Evolutionary conservation across 2,797 vertebrate genomes (phyloP), one percentile per base, ranked within the genome.

Genomic region (Bradypodion ventrale): DNA sequence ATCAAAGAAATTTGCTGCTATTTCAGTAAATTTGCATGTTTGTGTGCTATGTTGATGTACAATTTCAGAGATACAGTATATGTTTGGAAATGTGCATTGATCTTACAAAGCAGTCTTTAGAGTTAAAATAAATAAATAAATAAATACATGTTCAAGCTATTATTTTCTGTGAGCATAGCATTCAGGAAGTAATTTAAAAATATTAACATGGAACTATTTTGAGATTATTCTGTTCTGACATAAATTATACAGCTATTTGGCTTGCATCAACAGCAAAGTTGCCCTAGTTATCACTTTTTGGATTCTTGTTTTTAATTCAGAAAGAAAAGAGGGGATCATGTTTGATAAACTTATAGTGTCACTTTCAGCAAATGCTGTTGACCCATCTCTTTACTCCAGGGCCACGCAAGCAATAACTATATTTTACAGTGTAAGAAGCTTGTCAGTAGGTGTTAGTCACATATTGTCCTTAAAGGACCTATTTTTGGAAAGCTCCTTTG

Each of bases 401-500:
- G 52, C 52, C 87, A 56, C 91, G 40, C 70, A 65, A 66, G 32
- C 40, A 23, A 46, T 80, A 66, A 27, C 70, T 87, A n/a, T n/a
- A n/a, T n/a, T n/a, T n/a, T n/a, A n/a, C 29, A 83, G 83, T 88
- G 84, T 81, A 69, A 77, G 21, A 89, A 89, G 27, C 82, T 0
- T 90, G 85, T 83, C 86, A 80, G 82, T 82, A 89, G 25, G n/a
- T n/a, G 76, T 90, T 90, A 91, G 49, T 80, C 75, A 89, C 42
- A 73, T 92, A 88, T 82, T 84, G 77, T 81, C 66, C 69, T 84
- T 35, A 69, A 80, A 74, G 9, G 56, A 25, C 78, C 89, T 90
- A 92, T 89, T 79, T 90, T 83, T 80, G 91, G 75, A 79, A 89
- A 76, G 77, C 35, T 90, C 84, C 52, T 70, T 80, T 85, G 91